Conservation (phyloP, 2,888 invertebrate species). For the Parnassius mnemosyne region DNA sequence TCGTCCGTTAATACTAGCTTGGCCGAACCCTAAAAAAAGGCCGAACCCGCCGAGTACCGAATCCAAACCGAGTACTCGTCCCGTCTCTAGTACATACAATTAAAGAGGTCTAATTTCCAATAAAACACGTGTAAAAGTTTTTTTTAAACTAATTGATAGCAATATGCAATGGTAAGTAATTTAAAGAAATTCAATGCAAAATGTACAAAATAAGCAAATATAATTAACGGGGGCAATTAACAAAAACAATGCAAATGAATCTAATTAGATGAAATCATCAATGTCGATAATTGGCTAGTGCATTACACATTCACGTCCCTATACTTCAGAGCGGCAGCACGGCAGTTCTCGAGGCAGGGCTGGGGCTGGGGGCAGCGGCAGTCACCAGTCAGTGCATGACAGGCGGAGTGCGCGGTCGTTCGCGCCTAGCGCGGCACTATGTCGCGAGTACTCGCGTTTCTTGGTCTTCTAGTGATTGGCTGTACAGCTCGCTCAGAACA, state of each 20-base stretch:
- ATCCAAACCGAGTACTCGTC: too few species aligned
- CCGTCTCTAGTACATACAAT: too few species aligned
- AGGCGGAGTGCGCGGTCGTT: constrained; percentile 54
- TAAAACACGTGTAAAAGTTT: too few species aligned
- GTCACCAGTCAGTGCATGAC: constrained; percentile 57
- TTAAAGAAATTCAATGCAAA: too few species aligned
- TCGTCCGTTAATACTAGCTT: too few species aligned
- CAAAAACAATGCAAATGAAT: constrained; percentile 15
- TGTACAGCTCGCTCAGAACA: constrained; percentile 43
- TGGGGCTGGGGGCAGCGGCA: constrained; percentile 28
- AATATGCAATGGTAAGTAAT: too few species aligned
- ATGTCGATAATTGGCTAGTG: constrained; percentile 58
- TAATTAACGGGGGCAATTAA: constrained; percentile 28
- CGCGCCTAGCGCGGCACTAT: constrained; percentile 68
- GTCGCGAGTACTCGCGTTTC: constrained; percentile 60
- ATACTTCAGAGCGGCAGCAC: constrained; percentile 40
- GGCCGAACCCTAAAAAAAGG: too few species aligned
- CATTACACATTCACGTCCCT: constrained; percentile 51
- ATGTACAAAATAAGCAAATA: constrained; percentile 5
- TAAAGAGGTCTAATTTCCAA: too few species aligned
- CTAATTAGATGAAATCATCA: constrained; percentile 54
- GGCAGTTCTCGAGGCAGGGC: constrained; percentile 23
- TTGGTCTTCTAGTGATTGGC: constrained; percentile 70
- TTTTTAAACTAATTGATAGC: too few species aligned
- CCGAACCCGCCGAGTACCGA: too few species aligned